A percentile compares a stretch with the other conserved stretches of the same genome.
phyloP scores from a whole-genome alignment of 2,797 vertebrate genomes.

The Euphonia xanthogaster region DNA sequence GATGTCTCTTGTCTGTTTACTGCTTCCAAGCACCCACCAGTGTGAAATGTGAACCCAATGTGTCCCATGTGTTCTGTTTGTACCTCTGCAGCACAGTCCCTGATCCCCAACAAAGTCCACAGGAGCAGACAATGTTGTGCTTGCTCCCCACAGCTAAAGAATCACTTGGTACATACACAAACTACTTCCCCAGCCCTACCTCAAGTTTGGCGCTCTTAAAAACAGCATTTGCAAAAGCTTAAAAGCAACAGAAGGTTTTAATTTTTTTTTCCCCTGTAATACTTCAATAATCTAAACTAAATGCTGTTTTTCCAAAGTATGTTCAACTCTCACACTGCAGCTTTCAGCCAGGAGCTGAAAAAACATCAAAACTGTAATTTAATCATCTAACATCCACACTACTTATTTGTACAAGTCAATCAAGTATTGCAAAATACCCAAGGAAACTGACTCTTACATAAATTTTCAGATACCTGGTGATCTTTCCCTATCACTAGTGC shows the following conservation, averaged over 20 bases:
- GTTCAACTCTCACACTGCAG: neutral
- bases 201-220: neutral
- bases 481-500: neutral
- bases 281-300: neutral
- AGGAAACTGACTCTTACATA: neutral
- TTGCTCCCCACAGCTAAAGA: neutral
- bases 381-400: neutral
- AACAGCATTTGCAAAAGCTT: neutral
- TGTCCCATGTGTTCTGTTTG: neutral
- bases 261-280: too few relatives aligned
- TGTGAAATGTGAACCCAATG: neutral
- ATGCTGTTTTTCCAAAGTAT: neutral
- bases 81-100: rapidly evolving
- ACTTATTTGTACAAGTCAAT: neutral
- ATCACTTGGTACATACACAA: neutral
- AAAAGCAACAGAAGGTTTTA: neutral
- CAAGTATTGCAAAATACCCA: neutral
- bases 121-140: neutral
- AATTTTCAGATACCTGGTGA: neutral
- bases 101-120: neutral
- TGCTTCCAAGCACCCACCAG: neutral
- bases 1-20: neutral
- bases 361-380: neutral
- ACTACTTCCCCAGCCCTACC: neutral
- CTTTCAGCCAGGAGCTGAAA: neutral